A percentile compares a stretch with the other conserved stretches of the same genome.
Conservation (phyloP, 2,113 vertebrate genomes). For the Ivindomyrus marchei region DNA sequence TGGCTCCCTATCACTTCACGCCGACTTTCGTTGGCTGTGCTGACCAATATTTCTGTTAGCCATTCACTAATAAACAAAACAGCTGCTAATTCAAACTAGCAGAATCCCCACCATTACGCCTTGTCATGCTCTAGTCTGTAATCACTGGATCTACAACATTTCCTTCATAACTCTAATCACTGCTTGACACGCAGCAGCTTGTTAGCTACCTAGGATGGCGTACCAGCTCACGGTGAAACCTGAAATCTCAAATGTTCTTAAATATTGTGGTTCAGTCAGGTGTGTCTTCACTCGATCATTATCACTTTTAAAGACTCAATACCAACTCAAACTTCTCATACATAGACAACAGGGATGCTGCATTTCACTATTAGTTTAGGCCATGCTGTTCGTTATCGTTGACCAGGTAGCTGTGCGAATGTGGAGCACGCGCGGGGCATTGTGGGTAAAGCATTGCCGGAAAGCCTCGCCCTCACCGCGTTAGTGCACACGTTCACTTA, state of each 20-base stretch:
- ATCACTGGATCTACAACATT: neutral
- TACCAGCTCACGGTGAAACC: neutral
- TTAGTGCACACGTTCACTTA: neutral
- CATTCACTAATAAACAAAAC: neutral
- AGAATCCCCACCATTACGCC: neutral
- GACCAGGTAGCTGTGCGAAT: neutral
- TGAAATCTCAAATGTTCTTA: neutral
- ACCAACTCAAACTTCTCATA: neutral
- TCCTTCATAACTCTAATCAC: neutral
- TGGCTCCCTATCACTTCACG: neutral
- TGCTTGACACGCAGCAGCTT: neutral
- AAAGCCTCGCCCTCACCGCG: neutral
- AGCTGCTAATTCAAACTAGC: neutral
- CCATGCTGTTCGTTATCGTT: neutral
- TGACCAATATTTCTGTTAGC: neutral
- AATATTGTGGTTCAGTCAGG: neutral
- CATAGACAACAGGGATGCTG: neutral
- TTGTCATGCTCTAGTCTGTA: neutral
- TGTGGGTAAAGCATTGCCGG: neutral
- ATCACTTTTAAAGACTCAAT: neutral
- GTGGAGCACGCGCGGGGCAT: neutral
- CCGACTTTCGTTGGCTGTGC: neutral
- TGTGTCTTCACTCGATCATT: neutral
- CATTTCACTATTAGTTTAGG: neutral
- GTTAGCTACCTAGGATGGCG: neutral